Base-by-base conservation (phyloP, 1,140 invertebrate genomes). In the Panagrolaimus sp. region DNA sequence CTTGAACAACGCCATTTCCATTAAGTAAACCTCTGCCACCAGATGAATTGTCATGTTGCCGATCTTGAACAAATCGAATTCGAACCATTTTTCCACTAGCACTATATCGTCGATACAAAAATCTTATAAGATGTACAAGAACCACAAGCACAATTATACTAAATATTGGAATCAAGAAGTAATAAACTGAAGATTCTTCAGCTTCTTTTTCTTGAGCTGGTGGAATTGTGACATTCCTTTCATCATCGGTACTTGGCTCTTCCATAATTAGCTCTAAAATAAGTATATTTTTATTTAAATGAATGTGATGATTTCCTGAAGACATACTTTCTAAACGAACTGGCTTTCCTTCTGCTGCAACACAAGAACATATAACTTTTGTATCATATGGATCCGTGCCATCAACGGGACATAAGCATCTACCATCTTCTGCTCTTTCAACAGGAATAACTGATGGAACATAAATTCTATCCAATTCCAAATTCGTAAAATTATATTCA, bases 381-480 rank as follows among this genome's bases (percentile, higher is more conserved):
- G n/a, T 62, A 44, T 80, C 78, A 38, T 78, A 81, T 9, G 71
- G 70, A 62, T 82, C 64, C 2, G 53, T 73, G 14, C 72, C 69
- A 38, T 72, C 65, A 44, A 78, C 77, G 5, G 77, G 79, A 65
- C 81, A 83, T 5, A 83, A 47, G 63, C 79, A 82, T 43, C 81
- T 61, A 7, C 75, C 79, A 70, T 83, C 81, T 16, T 45, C 43
- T 38, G 77, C 76, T 23, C 73, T 67, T 63, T 82, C 80, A 38
- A 82, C 73, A 1, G 80, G 78, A 25, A 82, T 79, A 1, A 82
- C 81, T 2, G 81, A 78, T 7, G 80, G 80, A 31, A 79, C 79
- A 44, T 83, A 80, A 42, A 43, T 66, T 27, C 64, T 67, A 20
- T 82, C 77, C 16, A 74, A 65, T 66, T 81, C 78, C 5, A 82